Evolutionary conservation across 1,140 invertebrate genomes (phyloP).

Genomic region (Drosophila lowei): DNA sequence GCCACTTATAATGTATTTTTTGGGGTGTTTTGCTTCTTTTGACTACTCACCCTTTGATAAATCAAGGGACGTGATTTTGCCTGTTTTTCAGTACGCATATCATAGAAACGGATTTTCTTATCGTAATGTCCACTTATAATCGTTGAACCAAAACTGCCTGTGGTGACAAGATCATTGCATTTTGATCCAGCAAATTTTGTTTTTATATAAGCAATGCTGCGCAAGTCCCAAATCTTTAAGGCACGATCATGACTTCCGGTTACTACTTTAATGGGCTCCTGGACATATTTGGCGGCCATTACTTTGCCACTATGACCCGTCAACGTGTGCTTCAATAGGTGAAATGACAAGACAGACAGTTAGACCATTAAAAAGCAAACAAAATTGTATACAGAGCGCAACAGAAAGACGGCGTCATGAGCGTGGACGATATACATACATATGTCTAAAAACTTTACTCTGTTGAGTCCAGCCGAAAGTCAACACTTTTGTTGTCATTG

Average conservation of each 20-base stretch:
- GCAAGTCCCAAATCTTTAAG: constrained; percentile 98
- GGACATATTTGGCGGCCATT: constrained; percentile 96
- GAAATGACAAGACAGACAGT: constrained; percentile 32
- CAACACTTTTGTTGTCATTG: constrained; percentile 30
- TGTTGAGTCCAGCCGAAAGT: constrained; percentile 2
- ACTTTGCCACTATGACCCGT: constrained; percentile 98
- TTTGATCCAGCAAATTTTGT: constrained; percentile 98
- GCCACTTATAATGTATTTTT: too few relatives aligned
- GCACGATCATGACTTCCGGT: constrained; percentile 97
- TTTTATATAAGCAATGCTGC: constrained; percentile 95
- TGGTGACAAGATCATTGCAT: constrained; percentile 97
- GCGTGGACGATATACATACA: not conserved
- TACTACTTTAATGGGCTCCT: constrained; percentile 94
- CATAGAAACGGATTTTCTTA: constrained; percentile 96
- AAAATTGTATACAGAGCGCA: not conserved
- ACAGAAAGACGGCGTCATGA: not conserved
- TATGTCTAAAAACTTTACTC: constrained; percentile 10
- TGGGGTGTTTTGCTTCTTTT: too few relatives aligned
- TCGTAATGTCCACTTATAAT: constrained; percentile 99
- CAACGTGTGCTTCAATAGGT: constrained; percentile 92
- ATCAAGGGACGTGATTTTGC: constrained; percentile 97
- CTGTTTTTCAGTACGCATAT: constrained; percentile 91
- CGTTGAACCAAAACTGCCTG: constrained; percentile 93
- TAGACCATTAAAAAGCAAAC: constrained; percentile 46
- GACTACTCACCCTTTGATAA: constrained; percentile 91